Percentiles rank a stretch among this genome's conserved stretches.
Conservation (phyloP, 2,797 vertebrate genomes). For the Protosalanx chinensis region DNA sequence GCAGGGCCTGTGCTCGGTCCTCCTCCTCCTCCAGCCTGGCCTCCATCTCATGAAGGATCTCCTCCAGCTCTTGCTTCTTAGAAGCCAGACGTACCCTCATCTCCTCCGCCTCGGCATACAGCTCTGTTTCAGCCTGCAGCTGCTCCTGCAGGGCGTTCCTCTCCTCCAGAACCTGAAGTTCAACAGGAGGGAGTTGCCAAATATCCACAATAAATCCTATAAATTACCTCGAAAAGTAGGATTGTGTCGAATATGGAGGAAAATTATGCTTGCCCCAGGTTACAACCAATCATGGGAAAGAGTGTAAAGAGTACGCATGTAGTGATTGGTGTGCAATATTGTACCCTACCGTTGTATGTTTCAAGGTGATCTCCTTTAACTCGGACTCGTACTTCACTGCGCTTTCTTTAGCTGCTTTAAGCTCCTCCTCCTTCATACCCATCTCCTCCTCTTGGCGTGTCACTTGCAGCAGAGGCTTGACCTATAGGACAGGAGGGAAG, state of each 20-base stretch:
- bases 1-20: conserved; percentile 83
- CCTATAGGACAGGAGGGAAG: conserved; percentile 65
- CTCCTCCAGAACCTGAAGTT: conserved; percentile 82
- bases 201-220: too few relatives aligned
- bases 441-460: conserved; percentile 97
- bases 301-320: too few relatives aligned
- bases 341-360: conserved; percentile 81
- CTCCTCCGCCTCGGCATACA: conserved; percentile 94
- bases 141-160: conserved; percentile 89
- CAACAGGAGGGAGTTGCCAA: too few relatives aligned
- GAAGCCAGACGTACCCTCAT: conserved; percentile 88
- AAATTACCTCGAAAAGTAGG: too few relatives aligned
- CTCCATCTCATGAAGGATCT: conserved; percentile 97
- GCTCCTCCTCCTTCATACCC: conserved; percentile 90
- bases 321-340: background rate
- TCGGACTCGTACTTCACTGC: conserved; percentile 82
- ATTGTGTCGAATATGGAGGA: background rate
- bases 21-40: conserved; percentile 93
- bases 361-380: conserved; percentile 85
- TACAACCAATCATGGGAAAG: too few relatives aligned
- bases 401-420: conserved; percentile 81
- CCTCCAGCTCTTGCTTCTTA: conserved; percentile 95
- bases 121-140: conserved; percentile 93
- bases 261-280: too few relatives aligned
- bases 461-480: conserved; percentile 96